Conservation (phyloP, 2,797 vertebrate genomes). For the Psittacula derbiana region DNA sequence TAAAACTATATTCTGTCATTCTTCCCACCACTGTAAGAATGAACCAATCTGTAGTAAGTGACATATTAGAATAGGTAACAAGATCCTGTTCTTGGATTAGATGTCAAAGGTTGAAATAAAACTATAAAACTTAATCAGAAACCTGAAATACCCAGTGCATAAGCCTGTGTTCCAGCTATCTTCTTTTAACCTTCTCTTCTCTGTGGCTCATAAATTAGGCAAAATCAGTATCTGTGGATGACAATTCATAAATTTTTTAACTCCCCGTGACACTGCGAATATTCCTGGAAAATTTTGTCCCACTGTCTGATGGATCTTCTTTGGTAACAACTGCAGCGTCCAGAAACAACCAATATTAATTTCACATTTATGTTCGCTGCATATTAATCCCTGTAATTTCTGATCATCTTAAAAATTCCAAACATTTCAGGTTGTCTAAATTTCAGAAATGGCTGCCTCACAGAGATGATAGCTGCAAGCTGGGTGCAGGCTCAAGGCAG, state of each 20-base stretch:
- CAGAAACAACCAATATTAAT: background rate
- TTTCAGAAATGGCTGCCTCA: background rate
- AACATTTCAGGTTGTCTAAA: background rate
- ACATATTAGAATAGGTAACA: background rate
- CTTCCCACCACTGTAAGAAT: fast-evolving
- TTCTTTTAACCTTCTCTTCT: background rate
- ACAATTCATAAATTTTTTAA: background rate
- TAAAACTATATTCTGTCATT: background rate
- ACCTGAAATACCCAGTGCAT: background rate
- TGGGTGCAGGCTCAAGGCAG: background rate
- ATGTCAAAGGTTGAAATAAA: background rate
- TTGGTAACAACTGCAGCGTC: background rate
- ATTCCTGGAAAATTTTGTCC: background rate
- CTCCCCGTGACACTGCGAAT: background rate
- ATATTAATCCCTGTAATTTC: background rate
- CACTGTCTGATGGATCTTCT: background rate
- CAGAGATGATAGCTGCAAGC: background rate
- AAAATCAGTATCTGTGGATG: background rate
- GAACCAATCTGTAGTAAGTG: background rate
- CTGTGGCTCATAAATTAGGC: background rate
- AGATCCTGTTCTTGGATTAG: background rate
- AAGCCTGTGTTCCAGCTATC: background rate
- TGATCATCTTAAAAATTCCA: background rate
- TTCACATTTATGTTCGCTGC: background rate
- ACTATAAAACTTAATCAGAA: background rate